These are phyloP conservation scores for Coregonus ussuriensis DNA, from an alignment of 2,797 vertebrate genomes.

Conservation along the genomic window DNA sequence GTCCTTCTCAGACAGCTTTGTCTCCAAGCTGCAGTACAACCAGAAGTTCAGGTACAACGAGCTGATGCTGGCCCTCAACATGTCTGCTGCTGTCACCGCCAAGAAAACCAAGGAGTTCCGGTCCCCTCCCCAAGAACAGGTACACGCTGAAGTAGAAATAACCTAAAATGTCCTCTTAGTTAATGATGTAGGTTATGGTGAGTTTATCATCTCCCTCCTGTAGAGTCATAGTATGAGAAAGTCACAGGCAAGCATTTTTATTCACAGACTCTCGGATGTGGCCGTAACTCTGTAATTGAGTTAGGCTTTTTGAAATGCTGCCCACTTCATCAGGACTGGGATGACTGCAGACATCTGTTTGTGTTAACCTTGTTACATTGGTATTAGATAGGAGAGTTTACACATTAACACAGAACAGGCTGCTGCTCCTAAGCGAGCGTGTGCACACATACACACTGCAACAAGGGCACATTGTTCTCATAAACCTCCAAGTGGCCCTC, in stretches of 20 bases:
- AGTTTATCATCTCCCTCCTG: not conserved
- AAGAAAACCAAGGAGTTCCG: slow-evolving; percentile 97
- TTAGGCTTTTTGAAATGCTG: slow-evolving; percentile 18
- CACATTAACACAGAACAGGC: not conserved
- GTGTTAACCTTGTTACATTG: slow-evolving; percentile 20
- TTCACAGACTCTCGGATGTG: not conserved
- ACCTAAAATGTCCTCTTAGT: not conserved
- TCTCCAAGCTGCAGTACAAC: slow-evolving; percentile 94
- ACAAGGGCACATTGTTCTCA: not conserved
- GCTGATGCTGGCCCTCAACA: slow-evolving; percentile 97
- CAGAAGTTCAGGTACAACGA: slow-evolving; percentile 98
- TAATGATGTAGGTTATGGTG: not conserved
- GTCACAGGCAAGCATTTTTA: slow-evolving; percentile 12
- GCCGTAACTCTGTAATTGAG: slow-evolving; percentile 11
- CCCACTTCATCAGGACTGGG: not conserved
- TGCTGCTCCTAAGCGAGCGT: slow-evolving; percentile 67
- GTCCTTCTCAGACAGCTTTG: slow-evolving; percentile 93
- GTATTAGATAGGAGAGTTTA: slow-evolving; percentile 1
- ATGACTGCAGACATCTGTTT: slow-evolving; percentile 18
- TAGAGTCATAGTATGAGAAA: slow-evolving; percentile 1
- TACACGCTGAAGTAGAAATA: slow-evolving; percentile 49
- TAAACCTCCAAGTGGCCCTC: not conserved
- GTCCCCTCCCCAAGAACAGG: slow-evolving; percentile 98
- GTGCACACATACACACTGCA: not conserved
- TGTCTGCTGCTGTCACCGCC: slow-evolving; percentile 96